Base-by-base conservation (phyloP, 2,888 invertebrate genomes). In the Andrena bicolor region DNA sequence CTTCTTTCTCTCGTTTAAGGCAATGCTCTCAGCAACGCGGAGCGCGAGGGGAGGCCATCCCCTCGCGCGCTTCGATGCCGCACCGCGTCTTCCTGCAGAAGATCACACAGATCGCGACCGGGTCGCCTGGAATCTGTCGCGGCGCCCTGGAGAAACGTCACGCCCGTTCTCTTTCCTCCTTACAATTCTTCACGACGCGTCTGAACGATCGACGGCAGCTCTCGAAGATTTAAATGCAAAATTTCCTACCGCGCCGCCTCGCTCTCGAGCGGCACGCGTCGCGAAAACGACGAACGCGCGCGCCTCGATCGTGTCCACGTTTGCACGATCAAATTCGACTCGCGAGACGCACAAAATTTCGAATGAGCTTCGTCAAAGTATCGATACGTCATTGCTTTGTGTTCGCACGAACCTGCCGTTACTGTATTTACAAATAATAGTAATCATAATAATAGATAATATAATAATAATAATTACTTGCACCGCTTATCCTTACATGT, bases 371-470 rank as follows among this genome's bases (percentile, higher is more conserved):
- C 56, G 28, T 41, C 49, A 26, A 76, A 66, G 26, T 63, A 53
- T 53, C 71, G 32, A 53, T 61, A 65, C 69, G 48, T 76, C 78
- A 69, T 76, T 72, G 76, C 68, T 80, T 75, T 65, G 26, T n/a
- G 73, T 75, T 65, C 58, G 32, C 23, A 80, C 73, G 73, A 72
- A 72, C 51, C 78, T 76, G 76, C 60, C 65, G 66, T 77, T 66
- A 66, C 70, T 70, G 20, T 88, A 88, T 86, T 79, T 88, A 85
- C 87, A 88, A 85, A 88, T 80, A 83, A 85, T 76, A 83, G 63
- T 35, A 68, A 51, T 41, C 53, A 68, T 23, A n/a, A 63, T 68
- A 68, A 56, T 68, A 53, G 32, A n/a, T 56, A 68, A 68, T 68
- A 66, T 66, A 60, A 60, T 74, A 30, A 68, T 68, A 61, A 82